Conservation (phyloP, 2,888 invertebrate genomes). For the Scaptomyza polygonia region DNA sequence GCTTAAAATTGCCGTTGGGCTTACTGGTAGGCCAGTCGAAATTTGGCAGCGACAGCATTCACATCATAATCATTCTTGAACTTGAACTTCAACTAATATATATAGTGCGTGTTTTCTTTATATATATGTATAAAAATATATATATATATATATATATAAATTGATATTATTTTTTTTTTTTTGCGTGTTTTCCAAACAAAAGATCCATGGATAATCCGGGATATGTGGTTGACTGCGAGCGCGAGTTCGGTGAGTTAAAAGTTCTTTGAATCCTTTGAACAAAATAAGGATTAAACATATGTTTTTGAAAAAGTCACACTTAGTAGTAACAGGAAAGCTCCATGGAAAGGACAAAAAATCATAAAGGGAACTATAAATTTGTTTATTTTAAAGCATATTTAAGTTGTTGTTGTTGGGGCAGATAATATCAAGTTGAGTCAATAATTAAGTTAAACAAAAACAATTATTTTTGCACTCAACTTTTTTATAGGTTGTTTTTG, state of each 20-base stretch:
- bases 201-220: conserved; percentile 75
- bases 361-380: too few species aligned
- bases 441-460: too few species aligned
- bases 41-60: conserved; percentile 29
- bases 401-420: too few species aligned
- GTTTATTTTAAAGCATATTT: too few species aligned
- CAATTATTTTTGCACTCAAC: not conserved
- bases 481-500: conserved; percentile 16
- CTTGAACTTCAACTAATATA: not conserved
- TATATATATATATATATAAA: not conserved
- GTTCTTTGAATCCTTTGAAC: not conserved
- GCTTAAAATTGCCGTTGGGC: conserved; percentile 26
- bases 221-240: conserved; percentile 70
- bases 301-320: too few species aligned
- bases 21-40: conserved; percentile 30
- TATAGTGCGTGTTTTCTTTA: conserved; percentile 1
- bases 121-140: too few species aligned
- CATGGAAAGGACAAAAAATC: too few species aligned
- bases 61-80: conserved; percentile 8
- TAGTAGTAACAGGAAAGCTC: too few species aligned
- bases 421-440: too few species aligned
- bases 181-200: not conserved
- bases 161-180: not conserved
- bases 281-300: too few species aligned
- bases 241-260: conserved; percentile 44